Evolutionary conservation across 2,113 vertebrate genomes (phyloP), one percentile per base, ranked within the genome.

Genomic region (Ahaetulla prasina): DNA sequence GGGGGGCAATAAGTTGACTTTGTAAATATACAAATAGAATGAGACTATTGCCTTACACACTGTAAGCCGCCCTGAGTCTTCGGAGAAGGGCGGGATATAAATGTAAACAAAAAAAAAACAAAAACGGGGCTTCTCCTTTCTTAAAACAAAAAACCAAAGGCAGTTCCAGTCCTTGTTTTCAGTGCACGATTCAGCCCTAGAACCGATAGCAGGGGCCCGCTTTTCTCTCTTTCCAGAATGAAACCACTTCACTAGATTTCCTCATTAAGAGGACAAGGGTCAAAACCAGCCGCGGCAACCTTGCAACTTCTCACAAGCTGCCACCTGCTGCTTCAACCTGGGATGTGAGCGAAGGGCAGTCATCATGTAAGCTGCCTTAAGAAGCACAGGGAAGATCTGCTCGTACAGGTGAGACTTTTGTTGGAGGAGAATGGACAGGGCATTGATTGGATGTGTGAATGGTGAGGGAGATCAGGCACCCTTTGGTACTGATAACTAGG

Each of bases 281-380:
- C 63, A 49, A 49, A 89, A 54, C 45, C 93, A 89, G 47, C 49
- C 85, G 57, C 7, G 10, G 43, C 43, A 68, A 54, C 89, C 45
- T 89, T 50, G 14, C 63, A 47, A 80, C 49, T 87, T 80, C n/a
- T 53, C 47, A 39, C 55, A 91, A 50, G 53, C 53, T 89, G 86
- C 92, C 63, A 84, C 53, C 87, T 60, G 86, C 92, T 91, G 92
- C 92, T 86, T n/a, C 43, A 68, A 85, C 54, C 47, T 85, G 39
- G 55, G 49, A 53, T 84, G 7, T 85, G 18, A 84, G 63, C 8
- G 3, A 85, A 92, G 68, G 68, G 47, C 53, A 89, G 47, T 35
- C 85, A 93, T 91, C 85, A 52, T 47, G n/a, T 87, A 89, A 92
- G 74, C 18, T 35, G 18, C 63, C 63, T 50, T 5, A 90, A 10